Evolutionary conservation across 2,113 vertebrate species (phyloP).

Genomic region (Sinocyclocheilus anshuiensis): DNA sequence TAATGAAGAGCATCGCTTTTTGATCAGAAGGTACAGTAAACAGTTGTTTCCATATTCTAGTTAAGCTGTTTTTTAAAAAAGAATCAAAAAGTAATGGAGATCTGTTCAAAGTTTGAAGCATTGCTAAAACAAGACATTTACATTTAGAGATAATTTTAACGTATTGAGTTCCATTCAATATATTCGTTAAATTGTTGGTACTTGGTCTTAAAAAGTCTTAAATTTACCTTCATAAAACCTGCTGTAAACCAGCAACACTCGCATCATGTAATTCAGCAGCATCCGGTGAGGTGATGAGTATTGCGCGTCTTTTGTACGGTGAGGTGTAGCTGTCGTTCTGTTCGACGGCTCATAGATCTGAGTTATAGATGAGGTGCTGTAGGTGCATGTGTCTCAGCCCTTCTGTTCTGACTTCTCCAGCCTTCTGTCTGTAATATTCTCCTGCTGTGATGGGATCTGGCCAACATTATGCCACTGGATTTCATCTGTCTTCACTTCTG

Average conservation of each 20-base stretch:
- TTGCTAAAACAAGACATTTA: too few relatives aligned
- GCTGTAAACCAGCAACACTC: not conserved
- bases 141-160: not conserved
- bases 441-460: slow-evolving; percentile 15
- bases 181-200: not conserved
- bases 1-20: too few relatives aligned
- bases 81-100: too few relatives aligned
- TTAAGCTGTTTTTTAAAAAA: too few relatives aligned
- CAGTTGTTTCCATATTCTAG: too few relatives aligned
- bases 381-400: slow-evolving; percentile 5
- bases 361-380: slow-evolving; percentile 18
- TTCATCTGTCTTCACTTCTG: slow-evolving; percentile 19
- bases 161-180: not conserved
- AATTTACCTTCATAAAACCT: not conserved
- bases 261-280: not conserved
- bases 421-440: slow-evolving; percentile 14
- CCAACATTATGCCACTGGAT: slow-evolving; percentile 8
- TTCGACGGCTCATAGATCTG: slow-evolving; percentile 12
- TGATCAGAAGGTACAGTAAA: too few relatives aligned
- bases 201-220: not conserved
- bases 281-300: not conserved
- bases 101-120: too few relatives aligned
- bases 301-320: not conserved
- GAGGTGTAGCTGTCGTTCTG: not conserved
- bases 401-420: slow-evolving; percentile 12